Conservation (phyloP, 2,113 vertebrate genomes). For the Clarias batrachus region DNA sequence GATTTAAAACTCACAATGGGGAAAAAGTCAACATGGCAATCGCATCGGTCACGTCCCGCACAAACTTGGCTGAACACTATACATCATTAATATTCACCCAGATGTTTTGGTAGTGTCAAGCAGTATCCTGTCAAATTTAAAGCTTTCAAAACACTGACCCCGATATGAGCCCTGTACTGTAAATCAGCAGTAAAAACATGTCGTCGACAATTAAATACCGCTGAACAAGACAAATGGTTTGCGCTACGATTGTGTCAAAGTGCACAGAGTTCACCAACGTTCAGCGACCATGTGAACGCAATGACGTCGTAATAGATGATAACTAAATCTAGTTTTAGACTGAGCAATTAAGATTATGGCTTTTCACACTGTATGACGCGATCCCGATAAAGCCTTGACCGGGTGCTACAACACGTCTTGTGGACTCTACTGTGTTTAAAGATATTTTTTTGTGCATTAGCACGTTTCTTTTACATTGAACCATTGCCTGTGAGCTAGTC, state of each 20-base stretch:
- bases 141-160: conserved; percentile 47
- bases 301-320: conserved; percentile 25
- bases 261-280: conserved; percentile 4
- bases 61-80: conserved; percentile 40
- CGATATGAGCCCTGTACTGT: conserved; percentile 33
- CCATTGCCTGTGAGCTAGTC: neutral
- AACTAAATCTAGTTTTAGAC: neutral
- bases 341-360: neutral
- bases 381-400: neutral
- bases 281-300: conserved; percentile 23
- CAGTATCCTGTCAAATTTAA: conserved; percentile 47
- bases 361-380: neutral
- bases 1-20: conserved; percentile 42
- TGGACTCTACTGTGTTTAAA: neutral
- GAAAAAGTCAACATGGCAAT: conserved; percentile 37
- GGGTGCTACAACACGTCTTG: neutral
- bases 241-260: conserved; percentile 17
- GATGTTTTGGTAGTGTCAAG: conserved; percentile 48
- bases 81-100: conserved; percentile 46
- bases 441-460: neutral
- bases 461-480: neutral
- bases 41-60: conserved; percentile 29
- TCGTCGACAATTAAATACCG: conserved; percentile 44
- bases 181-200: conserved; percentile 52
- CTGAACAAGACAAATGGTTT: conserved; percentile 31